These are phyloP conservation scores for Chaenogobius annularis DNA, from an alignment of 2,113 vertebrate species.

Conservation along the genomic window DNA sequence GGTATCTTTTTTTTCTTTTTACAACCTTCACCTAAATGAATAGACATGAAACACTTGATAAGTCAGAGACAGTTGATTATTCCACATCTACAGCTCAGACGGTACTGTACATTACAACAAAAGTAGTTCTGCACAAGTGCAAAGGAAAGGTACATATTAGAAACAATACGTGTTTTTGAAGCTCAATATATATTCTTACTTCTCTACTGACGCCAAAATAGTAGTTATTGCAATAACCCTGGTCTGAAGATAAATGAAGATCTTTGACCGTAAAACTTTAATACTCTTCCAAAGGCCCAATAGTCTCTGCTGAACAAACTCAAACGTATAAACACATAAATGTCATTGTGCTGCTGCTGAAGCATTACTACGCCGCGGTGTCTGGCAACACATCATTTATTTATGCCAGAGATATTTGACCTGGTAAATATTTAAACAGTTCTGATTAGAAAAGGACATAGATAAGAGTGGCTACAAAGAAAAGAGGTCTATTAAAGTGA, in stretches of 20 bases:
- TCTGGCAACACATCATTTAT: neutral
- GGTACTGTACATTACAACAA: too few species aligned
- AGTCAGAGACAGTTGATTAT: too few species aligned
- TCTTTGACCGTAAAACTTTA: slow-evolving; percentile 48
- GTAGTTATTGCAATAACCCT: slow-evolving; percentile 40
- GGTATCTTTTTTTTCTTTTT: too few species aligned
- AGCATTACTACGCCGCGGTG: neutral
- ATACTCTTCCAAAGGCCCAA: slow-evolving; percentile 40
- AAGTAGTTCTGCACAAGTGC: too few species aligned
- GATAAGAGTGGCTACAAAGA: neutral
- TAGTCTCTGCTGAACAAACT: too few species aligned
- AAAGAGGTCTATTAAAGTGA: neutral
- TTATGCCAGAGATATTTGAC: neutral
- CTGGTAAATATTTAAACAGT: slow-evolving; percentile 1
- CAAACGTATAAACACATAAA: slow-evolving; percentile 22
- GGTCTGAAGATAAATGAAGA: slow-evolving; percentile 49
- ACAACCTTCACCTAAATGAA: too few species aligned
- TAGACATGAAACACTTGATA: too few species aligned
- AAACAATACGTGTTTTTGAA: too few species aligned
- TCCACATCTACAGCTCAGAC: too few species aligned
- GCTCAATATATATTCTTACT: too few species aligned
- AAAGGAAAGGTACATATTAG: too few species aligned
- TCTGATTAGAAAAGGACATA: neutral
- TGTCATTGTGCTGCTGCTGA: neutral
- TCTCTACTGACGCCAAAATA: too few species aligned